These are phyloP conservation scores for Mycteria americana DNA, from an alignment of 2,797 vertebrate genomes.

Conservation along the genomic window DNA sequence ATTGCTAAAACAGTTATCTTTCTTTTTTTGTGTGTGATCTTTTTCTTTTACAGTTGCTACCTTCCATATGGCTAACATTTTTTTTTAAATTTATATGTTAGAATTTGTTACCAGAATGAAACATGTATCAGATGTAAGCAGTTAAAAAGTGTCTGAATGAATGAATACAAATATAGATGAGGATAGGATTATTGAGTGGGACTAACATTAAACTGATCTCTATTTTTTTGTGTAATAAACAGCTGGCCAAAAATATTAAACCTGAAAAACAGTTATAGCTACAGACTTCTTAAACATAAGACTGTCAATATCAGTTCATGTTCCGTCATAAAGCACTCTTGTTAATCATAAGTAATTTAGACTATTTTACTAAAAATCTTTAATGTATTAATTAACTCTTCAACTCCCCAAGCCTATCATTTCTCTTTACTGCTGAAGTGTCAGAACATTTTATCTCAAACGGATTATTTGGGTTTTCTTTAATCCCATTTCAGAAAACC, in stretches of 20 bases:
- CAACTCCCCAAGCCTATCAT: conserved; percentile 2
- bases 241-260: not conserved
- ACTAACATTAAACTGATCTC: not conserved
- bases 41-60: not conserved
- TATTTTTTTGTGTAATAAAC: not conserved
- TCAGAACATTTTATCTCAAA: conserved; percentile 59
- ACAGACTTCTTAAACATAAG: not conserved
- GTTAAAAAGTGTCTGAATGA: not conserved
- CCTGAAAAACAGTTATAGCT: not conserved
- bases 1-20: not conserved
- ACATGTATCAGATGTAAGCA: not conserved
- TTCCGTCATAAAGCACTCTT: not conserved
- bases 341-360: not conserved
- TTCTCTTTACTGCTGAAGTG: conserved; percentile 25
- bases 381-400: conserved; percentile 60
- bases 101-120: not conserved
- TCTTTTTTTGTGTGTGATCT: not conserved
- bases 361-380: conserved; percentile 1
- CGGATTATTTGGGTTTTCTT: conserved; percentile 62
- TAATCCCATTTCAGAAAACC: conserved; percentile 67
- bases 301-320: not conserved
- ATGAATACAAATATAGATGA: not conserved
- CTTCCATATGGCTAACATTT: not conserved
- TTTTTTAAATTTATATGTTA: not conserved
- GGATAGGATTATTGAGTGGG: not conserved